Base-by-base conservation (phyloP, 2,113 vertebrate species). In the Furnarius figulus region DNA sequence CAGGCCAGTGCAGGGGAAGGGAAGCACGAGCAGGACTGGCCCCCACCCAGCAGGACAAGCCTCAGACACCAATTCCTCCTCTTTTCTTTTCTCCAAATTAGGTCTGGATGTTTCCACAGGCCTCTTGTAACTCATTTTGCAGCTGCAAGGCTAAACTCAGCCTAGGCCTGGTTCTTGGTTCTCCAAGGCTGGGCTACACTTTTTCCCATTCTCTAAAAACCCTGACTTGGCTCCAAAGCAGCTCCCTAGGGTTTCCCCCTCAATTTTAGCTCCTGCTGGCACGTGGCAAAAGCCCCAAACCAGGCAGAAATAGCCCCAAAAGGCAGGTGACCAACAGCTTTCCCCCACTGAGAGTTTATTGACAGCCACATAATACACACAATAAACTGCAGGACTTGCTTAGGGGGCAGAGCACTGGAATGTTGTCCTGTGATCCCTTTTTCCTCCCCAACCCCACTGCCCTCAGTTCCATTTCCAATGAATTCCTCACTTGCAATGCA, bases 41-140 rank as follows among this genome's bases (percentile, higher is more conserved):
- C 76, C 78, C 71, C 58, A 70, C 78, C 66, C 87, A 96, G 73
- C 61, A 93, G 73, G 92, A 89, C 44, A 79, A 95, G 53, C 46
- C 85, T 80, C 2, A 94, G 78, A 68, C 75, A 94, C 28, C 59
- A 94, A 85, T 71, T 95, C 87, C 61, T 93, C 42, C 73, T 50
- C 52, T 94, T 96, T 93, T 84, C 49, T 79, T 94, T 88, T 96
- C 82, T 82, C 93, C 91, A 97, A 96, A 95, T 95, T 89, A 96
- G 82, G 70, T 67, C 95, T 78, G 37, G 22, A 13, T 27, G 59
- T 77, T 87, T 96, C 61, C 91, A 50, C 33, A 61, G 87, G 63
- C 33, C 35, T 88, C 85, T 91, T n/a, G 49, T 47, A 74, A 85
- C 46, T 78, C 94, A 37, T 1, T 33, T 63, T n/a, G 44, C 17